Evolutionary conservation across 2,113 vertebrate species (phyloP).

Genomic region (Aspiorhynchus laticeps): DNA sequence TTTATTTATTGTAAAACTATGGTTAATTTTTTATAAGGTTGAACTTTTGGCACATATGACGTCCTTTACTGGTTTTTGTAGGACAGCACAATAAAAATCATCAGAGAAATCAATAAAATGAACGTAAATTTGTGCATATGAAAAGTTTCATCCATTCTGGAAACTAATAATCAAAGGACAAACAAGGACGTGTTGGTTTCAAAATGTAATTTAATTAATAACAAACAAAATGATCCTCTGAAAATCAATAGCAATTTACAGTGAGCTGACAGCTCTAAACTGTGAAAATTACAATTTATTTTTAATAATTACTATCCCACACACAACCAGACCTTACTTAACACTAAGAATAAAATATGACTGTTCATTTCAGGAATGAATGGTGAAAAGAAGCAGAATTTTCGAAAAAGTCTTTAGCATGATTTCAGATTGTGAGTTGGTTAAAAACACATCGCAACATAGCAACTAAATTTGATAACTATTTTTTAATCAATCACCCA

Average conservation of each 20-base stretch:
- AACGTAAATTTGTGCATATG: no score
- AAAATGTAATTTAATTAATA: conserved; percentile 20
- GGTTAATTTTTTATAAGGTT: no score
- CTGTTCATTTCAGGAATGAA: background rate
- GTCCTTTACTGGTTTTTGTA: no score
- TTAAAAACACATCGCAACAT: background rate
- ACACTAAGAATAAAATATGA: conserved; percentile 13
- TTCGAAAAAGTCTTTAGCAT: background rate
- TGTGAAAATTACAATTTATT: background rate
- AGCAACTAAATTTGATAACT: conserved; percentile 2
- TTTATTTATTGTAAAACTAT: no score
- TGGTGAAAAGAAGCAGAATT: background rate
- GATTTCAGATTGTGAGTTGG: background rate
- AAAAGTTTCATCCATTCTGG: background rate
- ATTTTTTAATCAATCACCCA: background rate
- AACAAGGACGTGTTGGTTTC: conserved; percentile 29
- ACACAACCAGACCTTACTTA: conserved; percentile 6
- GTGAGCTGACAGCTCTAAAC: background rate
- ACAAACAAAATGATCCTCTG: conserved; percentile 17
- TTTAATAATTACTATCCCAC: background rate
- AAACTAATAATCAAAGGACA: background rate
- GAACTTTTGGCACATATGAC: no score
- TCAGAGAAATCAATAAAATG: no score
- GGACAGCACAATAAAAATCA: no score
- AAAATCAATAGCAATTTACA: conserved; percentile 29